Base-by-base conservation (phyloP, 2,888 invertebrate species). In the Drepana falcataria region DNA sequence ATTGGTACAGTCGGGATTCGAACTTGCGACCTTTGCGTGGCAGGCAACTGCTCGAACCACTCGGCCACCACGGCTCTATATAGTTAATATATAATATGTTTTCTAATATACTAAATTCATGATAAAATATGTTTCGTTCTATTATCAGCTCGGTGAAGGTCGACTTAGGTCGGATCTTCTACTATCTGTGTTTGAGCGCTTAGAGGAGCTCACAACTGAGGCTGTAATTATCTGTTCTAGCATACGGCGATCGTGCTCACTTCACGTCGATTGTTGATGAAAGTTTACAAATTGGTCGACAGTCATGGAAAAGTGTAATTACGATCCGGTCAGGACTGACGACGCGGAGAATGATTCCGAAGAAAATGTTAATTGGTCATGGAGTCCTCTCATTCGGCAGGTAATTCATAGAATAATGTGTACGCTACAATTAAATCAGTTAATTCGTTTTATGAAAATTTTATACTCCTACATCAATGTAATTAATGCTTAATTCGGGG, bases 321-420 rank as follows among this genome's bases (percentile, higher is more conserved):
- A 53, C 35, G 35, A 49, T 49, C 44, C 48, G 44, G 41, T 53
- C 35, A 44, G 48, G 21, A 49, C 49, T 35, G 44, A 53, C 35
- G 53, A 53, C 5, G 48, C 6, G 40, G 49, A 49, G 7, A 35
- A 34, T 40, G 48, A 48, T 48, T 34, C 44, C 35, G 53, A 55
- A 34, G 49, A 53, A 51, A 47, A 7, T 52, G 54, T 58, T 54
- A 62, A 57, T 56, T 54, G 47, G 4, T 48, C 63, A 35, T 57
- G 56, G 56, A 59, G 56, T 49, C 58, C 54, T 51, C 53, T 66
- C 59, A 53, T 66, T 53, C 60, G 64, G 60, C 53, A 55, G 57
- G 55, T 62, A 51, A 48, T 0, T 37, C 37, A 21, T 21, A 21
- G 37, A 37, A 37, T 37, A 21, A 21, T 21, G 21, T 21, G 21